Conservation (phyloP, 2,888 invertebrate genomes). For the Xestia ashworthii region DNA sequence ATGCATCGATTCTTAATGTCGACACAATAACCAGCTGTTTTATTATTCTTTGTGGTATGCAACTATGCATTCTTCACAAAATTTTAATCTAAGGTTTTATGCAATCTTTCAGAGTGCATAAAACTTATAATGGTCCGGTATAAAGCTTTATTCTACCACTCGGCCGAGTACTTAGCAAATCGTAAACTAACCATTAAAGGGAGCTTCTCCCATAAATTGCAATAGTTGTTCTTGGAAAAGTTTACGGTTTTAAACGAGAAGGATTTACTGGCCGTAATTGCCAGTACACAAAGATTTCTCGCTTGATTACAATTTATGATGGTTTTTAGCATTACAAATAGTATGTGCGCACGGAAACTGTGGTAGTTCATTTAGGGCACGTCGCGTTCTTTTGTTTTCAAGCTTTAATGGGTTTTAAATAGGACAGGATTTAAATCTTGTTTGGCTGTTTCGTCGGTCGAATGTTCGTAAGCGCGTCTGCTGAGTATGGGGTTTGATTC, state of each 20-base stretch:
- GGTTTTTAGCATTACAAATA: slow-evolving; percentile 47
- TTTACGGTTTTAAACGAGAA: slow-evolving; percentile 40
- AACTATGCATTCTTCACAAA: background rate
- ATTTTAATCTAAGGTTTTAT: background rate
- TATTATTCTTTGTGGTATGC: background rate
- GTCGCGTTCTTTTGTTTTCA: background rate
- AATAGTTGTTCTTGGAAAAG: slow-evolving; percentile 32
- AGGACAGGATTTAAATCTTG: too few species aligned
- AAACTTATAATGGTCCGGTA: background rate
- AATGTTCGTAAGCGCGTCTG: too few species aligned
- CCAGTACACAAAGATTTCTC: slow-evolving; percentile 48
- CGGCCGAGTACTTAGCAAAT: slow-evolving; percentile 50
- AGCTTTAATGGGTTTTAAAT: slow-evolving; percentile 14
- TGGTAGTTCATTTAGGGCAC: background rate
- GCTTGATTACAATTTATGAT: slow-evolving; percentile 53
- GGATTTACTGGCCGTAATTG: slow-evolving; percentile 48
- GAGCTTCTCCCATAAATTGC: slow-evolving; percentile 63
- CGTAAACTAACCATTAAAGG: slow-evolving; percentile 64
- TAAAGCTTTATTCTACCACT: slow-evolving; percentile 47
- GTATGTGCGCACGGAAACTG: slow-evolving; percentile 40
- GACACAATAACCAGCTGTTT: background rate
- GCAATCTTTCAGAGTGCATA: background rate
- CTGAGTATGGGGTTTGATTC: too few species aligned
- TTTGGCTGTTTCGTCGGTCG: too few species aligned
- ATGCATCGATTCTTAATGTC: too few species aligned